Evolutionary conservation across 2,888 invertebrate species (phyloP).

Genomic region (Acleris sparsana): DNA sequence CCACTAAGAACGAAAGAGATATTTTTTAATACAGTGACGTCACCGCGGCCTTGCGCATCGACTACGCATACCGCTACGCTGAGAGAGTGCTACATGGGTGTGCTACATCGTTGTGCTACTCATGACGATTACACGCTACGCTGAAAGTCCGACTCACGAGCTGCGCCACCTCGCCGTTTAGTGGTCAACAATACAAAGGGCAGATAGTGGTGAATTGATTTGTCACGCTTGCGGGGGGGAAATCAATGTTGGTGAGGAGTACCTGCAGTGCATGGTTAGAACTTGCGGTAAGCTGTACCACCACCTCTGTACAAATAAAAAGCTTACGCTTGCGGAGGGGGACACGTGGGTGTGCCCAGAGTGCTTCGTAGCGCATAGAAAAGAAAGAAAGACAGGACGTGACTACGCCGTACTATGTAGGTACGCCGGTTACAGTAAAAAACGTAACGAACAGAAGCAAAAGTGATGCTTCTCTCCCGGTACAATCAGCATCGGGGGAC

Average conservation of each 20-base stretch:
- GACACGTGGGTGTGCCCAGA: conserved; percentile 3
- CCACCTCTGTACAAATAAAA: not conserved
- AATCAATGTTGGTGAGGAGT: conserved; percentile 6
- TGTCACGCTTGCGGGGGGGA: not conserved
- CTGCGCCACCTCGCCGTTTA: no score
- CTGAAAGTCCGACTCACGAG: no score
- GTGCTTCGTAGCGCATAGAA: not conserved
- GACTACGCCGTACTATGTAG: conserved; percentile 1
- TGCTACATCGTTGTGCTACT: no score
- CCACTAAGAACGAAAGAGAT: no score
- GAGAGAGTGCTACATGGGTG: no score
- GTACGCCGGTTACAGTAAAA: conserved; percentile 8
- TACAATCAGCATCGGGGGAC: not conserved
- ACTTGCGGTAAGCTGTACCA: conserved; percentile 6
- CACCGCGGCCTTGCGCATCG: no score
- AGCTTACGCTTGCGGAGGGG: conserved; percentile 3
- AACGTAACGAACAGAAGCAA: not conserved
- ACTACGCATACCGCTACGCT: no score
- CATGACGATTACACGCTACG: no score
- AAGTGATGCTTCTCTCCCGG: not conserved
- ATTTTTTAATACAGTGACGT: no score
- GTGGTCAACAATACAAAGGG: conserved; percentile 1
- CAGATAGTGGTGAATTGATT: conserved; percentile 3
- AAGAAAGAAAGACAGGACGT: not conserved
- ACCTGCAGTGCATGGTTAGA: conserved; percentile 5